Evolutionary conservation across 2,113 vertebrate species (phyloP).

Genomic region (Ellobius talpinus): DNA sequence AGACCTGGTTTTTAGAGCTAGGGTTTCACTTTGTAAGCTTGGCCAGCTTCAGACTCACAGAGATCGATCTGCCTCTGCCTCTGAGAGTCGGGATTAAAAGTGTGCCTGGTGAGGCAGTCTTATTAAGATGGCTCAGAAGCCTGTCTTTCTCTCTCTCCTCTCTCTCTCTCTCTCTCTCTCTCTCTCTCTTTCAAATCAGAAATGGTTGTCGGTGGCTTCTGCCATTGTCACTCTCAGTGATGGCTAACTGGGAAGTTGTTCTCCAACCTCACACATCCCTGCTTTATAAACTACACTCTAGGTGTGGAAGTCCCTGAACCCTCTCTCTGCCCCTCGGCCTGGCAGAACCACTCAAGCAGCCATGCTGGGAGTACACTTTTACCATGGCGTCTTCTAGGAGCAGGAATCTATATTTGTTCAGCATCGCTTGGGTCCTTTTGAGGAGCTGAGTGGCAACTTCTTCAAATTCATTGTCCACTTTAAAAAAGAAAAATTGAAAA

Average conservation of each 20-base stretch:
- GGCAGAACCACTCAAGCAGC: neutral
- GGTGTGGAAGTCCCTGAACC: neutral
- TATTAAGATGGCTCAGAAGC: neutral
- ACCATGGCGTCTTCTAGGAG: conserved; percentile 99
- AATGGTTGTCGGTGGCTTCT: neutral
- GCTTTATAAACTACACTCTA: neutral
- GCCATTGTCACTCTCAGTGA: neutral
- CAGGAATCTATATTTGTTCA: conserved; percentile 97
- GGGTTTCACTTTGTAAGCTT: neutral
- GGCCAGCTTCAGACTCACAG: neutral
- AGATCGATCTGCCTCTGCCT: neutral
- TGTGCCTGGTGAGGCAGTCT: neutral
- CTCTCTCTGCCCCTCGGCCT: neutral
- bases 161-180: too few species aligned
- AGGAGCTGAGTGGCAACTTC: conserved; percentile 94
- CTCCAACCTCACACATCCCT: neutral
- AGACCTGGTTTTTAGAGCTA: neutral
- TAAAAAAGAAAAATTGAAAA: conserved; percentile 66
- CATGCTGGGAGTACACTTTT: conserved; percentile 48
- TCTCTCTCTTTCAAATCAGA: neutral
- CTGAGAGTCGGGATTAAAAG: neutral
- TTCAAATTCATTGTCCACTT: conserved; percentile 97
- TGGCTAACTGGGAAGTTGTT: neutral
- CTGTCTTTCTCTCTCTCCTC: too few species aligned
- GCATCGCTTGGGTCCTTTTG: conserved; percentile 95